Evolutionary conservation across 2,113 vertebrate genomes (phyloP).

Genomic region (Upupa epops): DNA sequence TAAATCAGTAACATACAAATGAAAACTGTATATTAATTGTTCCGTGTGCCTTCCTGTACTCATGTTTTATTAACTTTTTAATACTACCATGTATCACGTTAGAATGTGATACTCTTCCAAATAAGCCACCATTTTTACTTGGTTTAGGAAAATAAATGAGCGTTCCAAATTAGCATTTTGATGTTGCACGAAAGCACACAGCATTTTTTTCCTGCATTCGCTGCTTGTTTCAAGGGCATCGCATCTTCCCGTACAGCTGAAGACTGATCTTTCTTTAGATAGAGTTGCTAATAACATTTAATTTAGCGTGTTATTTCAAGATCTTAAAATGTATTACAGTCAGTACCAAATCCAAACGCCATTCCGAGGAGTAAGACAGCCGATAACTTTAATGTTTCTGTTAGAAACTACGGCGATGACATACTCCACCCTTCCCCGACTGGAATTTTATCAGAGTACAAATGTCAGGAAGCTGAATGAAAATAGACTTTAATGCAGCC

Average conservation of each 20-base stretch:
- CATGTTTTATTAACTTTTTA: conserved; percentile 50
- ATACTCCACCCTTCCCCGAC: conserved; percentile 38
- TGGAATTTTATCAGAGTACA: conserved; percentile 72
- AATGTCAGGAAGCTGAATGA: conserved; percentile 73
- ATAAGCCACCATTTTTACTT: conserved; percentile 7
- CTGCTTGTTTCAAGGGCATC: not conserved
- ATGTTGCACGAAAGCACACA: not conserved
- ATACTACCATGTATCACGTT: not conserved
- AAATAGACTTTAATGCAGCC: conserved; percentile 78
- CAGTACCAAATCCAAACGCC: not conserved
- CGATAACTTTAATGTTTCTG: not conserved
- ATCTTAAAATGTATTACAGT: not conserved
- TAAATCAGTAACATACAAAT: conserved; percentile 10
- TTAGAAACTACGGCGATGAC: conserved; percentile 19
- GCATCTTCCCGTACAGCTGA: not conserved
- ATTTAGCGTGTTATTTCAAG: conserved; percentile 23
- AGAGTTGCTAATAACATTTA: conserved; percentile 6
- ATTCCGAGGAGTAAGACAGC: not conserved
- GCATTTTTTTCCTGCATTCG: not conserved
- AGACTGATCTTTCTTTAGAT: not conserved
- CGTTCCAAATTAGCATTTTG: conserved; percentile 34
- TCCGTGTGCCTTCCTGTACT: not conserved
- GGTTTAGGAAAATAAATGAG: conserved; percentile 23
- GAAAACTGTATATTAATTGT: conserved; percentile 29
- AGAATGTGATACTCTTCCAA: not conserved